Evolutionary conservation across 2,888 invertebrate genomes (phyloP).

Genomic region (Dasypolia templi): DNA sequence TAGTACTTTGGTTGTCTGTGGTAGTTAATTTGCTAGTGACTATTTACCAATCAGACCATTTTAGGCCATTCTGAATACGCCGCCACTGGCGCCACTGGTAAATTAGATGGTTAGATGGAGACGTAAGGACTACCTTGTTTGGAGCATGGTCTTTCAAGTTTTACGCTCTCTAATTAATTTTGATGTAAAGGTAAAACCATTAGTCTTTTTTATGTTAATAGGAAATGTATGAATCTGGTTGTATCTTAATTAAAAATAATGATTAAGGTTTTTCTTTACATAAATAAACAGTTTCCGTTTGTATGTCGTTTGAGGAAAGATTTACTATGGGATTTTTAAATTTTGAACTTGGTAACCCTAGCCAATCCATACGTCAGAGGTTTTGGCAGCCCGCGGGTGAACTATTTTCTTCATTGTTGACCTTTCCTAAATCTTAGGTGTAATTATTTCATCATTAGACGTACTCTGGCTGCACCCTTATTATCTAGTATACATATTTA

Average conservation of each 20-base stretch:
- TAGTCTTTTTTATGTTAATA: neutral
- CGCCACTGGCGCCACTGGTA: neutral
- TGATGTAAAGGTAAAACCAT: neutral
- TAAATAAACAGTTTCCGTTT: conserved; percentile 22
- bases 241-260: neutral
- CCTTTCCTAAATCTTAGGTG: conserved; percentile 91
- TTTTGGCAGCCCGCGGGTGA: conserved; percentile 91
- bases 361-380: conserved; percentile 85
- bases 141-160: conserved; percentile 21
- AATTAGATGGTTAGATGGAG: neutral
- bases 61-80: neutral
- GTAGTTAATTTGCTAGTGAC: no score
- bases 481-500: conserved; percentile 84
- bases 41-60: neutral
- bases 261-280: neutral
- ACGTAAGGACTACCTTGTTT: neutral
- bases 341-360: conserved; percentile 59
- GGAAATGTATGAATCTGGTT: neutral
- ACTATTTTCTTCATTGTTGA: conserved; percentile 91
- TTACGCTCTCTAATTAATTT: neutral
- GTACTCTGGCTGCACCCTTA: conserved; percentile 85
- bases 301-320: conserved; percentile 27
- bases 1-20: no score
- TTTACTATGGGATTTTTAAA: conserved; percentile 33
- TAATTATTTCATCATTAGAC: conserved; percentile 89